phyloP scores from a whole-genome alignment of 2,888 invertebrate species.

The Nomada fucata region DNA sequence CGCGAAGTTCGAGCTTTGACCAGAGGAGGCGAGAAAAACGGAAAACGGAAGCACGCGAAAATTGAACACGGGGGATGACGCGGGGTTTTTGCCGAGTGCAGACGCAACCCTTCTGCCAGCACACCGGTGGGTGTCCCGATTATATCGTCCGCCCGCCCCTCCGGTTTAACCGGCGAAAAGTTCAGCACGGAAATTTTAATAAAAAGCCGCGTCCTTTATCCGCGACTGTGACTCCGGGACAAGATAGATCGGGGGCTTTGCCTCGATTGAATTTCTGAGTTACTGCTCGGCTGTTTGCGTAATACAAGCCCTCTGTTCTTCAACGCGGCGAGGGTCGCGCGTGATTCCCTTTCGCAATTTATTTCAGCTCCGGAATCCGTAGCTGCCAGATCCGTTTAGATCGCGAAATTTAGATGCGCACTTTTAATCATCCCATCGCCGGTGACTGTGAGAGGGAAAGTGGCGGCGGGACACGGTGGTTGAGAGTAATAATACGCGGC shows the following conservation, averaged over 20 bases:
- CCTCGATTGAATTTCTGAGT: background rate
- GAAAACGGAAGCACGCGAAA: constrained; percentile 17
- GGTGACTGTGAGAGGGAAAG: too few species aligned
- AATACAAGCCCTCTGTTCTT: background rate
- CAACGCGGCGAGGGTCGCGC: background rate
- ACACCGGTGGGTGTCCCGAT: constrained; percentile 38
- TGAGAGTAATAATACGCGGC: background rate
- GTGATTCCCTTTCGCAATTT: background rate
- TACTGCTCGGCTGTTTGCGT: background rate
- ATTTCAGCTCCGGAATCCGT: background rate
- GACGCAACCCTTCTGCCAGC: constrained; percentile 10
- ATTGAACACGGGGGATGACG: constrained; percentile 43
- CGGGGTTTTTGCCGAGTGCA: constrained; percentile 47
- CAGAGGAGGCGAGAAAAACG: background rate
- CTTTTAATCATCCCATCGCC: background rate
- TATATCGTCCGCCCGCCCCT: constrained; percentile 19
- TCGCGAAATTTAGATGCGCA: background rate
- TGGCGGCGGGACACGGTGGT: background rate
- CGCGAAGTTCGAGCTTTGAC: constrained; percentile 13
- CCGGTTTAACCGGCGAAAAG: too few species aligned
- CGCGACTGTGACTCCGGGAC: too few species aligned
- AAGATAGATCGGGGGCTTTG: constrained; percentile 1
- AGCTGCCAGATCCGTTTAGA: background rate
- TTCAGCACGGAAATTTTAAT: constrained; percentile 11
- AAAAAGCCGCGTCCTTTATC: background rate